These are phyloP conservation scores for Hypsibius dujardini DNA, from an alignment of 1,140 invertebrate genomes.

Conservation along the genomic window DNA sequence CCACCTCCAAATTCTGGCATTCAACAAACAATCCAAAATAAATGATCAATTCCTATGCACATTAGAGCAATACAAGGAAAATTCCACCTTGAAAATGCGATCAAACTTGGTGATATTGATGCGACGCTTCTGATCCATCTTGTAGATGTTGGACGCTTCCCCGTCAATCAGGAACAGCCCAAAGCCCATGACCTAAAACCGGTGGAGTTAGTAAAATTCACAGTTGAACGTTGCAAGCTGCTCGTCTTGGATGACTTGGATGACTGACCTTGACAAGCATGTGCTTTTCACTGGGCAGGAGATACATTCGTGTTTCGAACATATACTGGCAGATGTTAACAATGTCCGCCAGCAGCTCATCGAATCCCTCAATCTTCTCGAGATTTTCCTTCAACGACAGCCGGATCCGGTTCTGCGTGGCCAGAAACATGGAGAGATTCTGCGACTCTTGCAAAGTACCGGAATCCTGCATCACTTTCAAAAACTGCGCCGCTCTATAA, in stretches of 20 bases:
- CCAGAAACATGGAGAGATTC: constrained; percentile 97
- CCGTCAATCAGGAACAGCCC: constrained; percentile 91
- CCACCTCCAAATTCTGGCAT: constrained; percentile 63
- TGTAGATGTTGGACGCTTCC: constrained; percentile 79
- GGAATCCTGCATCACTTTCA: constrained; percentile 87
- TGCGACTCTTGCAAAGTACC: constrained; percentile 92
- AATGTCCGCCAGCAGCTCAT: constrained; percentile 84
- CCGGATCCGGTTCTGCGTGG: constrained; percentile 94
- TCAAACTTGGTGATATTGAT: constrained; percentile 85
- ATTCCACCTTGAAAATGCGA: constrained; percentile 76
- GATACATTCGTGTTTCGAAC: constrained; percentile 92
- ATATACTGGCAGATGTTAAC: constrained; percentile 94
- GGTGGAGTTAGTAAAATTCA: not conserved
- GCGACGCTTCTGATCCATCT: constrained; percentile 90
- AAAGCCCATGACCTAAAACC: constrained; percentile 73
- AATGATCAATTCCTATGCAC: not conserved
- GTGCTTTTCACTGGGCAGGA: constrained; percentile 90
- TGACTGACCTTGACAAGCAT: constrained; percentile 74
- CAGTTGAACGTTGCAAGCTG: too few relatives aligned
- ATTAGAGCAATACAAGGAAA: not conserved
- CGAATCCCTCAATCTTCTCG: constrained; percentile 70
- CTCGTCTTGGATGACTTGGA: too few relatives aligned
- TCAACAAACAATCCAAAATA: not conserved
- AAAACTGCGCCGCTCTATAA: constrained; percentile 71
- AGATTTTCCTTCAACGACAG: constrained; percentile 81